Percentiles rank a stretch among this genome's conserved stretches.
These are phyloP conservation scores for Athripsodes cinereus DNA, from an alignment of 2,888 invertebrate genomes.

Conservation along the genomic window DNA sequence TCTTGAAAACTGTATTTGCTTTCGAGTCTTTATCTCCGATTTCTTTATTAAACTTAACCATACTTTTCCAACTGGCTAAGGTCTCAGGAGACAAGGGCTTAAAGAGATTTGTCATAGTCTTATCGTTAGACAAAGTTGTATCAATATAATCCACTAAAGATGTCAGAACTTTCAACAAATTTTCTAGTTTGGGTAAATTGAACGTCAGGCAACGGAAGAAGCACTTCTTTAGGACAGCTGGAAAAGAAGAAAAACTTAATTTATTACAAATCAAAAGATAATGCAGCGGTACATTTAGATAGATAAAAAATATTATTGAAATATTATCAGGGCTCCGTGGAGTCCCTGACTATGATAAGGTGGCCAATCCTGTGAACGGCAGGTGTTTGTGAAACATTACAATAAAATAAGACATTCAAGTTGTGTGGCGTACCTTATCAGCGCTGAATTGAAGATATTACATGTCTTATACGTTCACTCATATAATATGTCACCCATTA, in stretches of 20 bases:
- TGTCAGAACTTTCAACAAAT: conserved; percentile 53
- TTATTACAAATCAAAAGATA: neutral
- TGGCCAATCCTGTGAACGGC: too few species aligned
- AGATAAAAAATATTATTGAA: neutral
- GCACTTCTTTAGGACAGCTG: conserved; percentile 58
- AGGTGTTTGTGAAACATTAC: too few species aligned
- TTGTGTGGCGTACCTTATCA: too few species aligned
- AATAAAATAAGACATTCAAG: too few species aligned
- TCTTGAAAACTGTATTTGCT: conserved; percentile 61
- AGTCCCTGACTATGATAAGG: too few species aligned
- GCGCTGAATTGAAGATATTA: too few species aligned
- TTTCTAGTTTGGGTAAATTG: conserved; percentile 59
- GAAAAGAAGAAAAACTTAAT: conserved; percentile 28
- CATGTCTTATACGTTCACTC: too few species aligned
- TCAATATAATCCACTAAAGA: conserved; percentile 54
- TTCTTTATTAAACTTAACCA: conserved; percentile 49
- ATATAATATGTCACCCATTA: too few species aligned
- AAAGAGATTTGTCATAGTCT: conserved; percentile 47
- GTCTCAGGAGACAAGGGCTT: conserved; percentile 53
- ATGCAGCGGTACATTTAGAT: neutral
- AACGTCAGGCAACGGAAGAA: conserved; percentile 66
- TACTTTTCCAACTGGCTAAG: conserved; percentile 57
- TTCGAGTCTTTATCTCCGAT: conserved; percentile 48
- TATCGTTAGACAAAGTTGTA: conserved; percentile 46
- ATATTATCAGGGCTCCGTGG: too few species aligned